Base-by-base conservation (phyloP, 2,797 vertebrate genomes). In the Darevskia nairensis region DNA sequence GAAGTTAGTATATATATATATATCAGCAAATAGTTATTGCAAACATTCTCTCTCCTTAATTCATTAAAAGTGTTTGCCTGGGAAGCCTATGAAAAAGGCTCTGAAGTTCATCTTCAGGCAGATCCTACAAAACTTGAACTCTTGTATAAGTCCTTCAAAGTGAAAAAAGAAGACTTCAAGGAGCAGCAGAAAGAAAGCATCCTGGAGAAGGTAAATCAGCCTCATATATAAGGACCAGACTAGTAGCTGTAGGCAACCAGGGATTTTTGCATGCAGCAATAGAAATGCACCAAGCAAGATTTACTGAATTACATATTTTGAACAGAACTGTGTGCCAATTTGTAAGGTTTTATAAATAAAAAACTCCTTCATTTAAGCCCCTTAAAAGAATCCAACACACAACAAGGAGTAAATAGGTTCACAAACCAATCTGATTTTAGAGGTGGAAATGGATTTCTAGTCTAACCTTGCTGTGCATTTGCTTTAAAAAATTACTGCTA, bases 91-190 rank as follows among this genome's bases (percentile, higher is more conserved):
- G 99, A 99, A 94, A 99, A 98, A 93, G 99, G 99, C 75, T 99
- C 99, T 1, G 99, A 99, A 94, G 99, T 99, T 89, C 99, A 99
- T 95, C 98, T 99, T 76, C 99, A 99, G 94, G 99, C 99, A 0
- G 99, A 99, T 92, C 99, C 99, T 82, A 99, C 99, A 84, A 99
- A 99, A 92, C 96, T 99, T 81, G 98, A 99, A 94, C 97, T 99
- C 86, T 96, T 99, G 69, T 98, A 99, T 92, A 97, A 98, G 78
- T 99, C 99, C 86, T 99, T 99, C 96, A 99, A 98, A 95, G 99
- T 99, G 94, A 99, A 99, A 95, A 99, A 99, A 93, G 98, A 99
- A 94, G 98, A 99, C 93, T 99, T 99, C 91, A 99, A 99, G 93
- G 98, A 98, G 77, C 94, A 97, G 78, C 99, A 98, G 96, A 98